Percentiles rank a stretch among this genome's conserved stretches.
phyloP scores from a whole-genome alignment of 1,140 invertebrate genomes.

The Heliconius congener region DNA sequence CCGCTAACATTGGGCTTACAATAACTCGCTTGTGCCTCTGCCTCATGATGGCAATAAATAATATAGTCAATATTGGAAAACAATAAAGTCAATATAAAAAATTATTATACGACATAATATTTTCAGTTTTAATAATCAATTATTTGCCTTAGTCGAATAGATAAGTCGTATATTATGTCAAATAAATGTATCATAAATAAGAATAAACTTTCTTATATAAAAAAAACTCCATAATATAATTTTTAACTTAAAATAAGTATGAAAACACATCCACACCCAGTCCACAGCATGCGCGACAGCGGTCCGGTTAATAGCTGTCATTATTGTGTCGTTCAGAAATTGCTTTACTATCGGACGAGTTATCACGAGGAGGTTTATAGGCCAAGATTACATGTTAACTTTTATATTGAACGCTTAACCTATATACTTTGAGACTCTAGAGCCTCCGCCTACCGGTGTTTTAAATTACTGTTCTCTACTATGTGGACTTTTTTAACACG shows the following conservation, averaged over 20 bases:
- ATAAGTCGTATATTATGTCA: too few species aligned
- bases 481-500: neutral
- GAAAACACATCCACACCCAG: neutral
- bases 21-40: too few species aligned
- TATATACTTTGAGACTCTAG: slow-evolving; percentile 18
- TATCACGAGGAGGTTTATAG: slow-evolving; percentile 73
- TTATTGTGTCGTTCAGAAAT: slow-evolving; percentile 77
- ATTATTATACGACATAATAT: too few species aligned
- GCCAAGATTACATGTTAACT: slow-evolving; percentile 70
- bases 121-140: too few species aligned
- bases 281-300: slow-evolving; percentile 67
- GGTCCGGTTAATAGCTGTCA: slow-evolving; percentile 74
- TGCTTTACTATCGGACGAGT: slow-evolving; percentile 76
- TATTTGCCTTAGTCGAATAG: too few species aligned
- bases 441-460: slow-evolving; percentile 20
- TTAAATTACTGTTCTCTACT: neutral
- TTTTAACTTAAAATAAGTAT: neutral
- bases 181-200: too few species aligned
- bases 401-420: slow-evolving; percentile 38
- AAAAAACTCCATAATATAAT: neutral
- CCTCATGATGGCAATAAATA: too few species aligned
- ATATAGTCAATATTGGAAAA: too few species aligned
- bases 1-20: too few species aligned
- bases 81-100: too few species aligned
- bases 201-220: too few species aligned